Base-by-base conservation (phyloP, 2,797 vertebrate species). In the Micropoecilia bifurca region DNA sequence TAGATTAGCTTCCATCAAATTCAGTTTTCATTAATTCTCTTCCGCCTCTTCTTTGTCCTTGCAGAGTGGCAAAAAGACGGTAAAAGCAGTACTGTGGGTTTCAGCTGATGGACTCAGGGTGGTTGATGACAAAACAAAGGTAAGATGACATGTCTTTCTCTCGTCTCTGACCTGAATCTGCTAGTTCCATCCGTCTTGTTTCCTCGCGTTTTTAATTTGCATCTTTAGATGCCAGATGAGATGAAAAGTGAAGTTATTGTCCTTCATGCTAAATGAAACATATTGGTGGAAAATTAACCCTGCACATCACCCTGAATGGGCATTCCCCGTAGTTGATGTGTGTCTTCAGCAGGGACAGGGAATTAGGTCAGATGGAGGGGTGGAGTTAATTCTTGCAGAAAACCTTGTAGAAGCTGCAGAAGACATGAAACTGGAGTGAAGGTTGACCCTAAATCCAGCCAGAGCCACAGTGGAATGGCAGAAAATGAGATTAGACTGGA, bases 101-200 rank as follows among this genome's bases (percentile, higher is more conserved):
- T 98, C 97, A 0, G 97, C 97, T 0, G 97, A 98, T 48, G 97
- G 97, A 71, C 96, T 98, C 86, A 94, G 97, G 78, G 97, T 98
- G 59, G 97, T 98, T 83, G 97, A 98, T 20, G 97, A 98, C 90
- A 98, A 98, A 93, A 98, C 97, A 20, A 98, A 98, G 97, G 97
- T 98, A 89, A 86, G 89, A 55, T 14, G 61, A 69, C 18, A 48
- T 7, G 6, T 66, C 6, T 63, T 61, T 59, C 63, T 69, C 33
- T 77, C 25, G 33, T 76, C 46, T 69, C 59, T 77, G 12, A 18
- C 28, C 14, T 81, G 69, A 1, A 0, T 28, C 47, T 75, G 30
- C 68, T 53, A 74, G 71, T 53, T 66, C 36, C 50, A 3, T 48
- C 41, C 22, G 63, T 74, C 7, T 20, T 28, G 47, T 53, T 4